Evolutionary conservation across 1,140 invertebrate genomes (phyloP), one percentile per base, ranked within the genome.

Genomic region (Trichonephila inaurata): DNA sequence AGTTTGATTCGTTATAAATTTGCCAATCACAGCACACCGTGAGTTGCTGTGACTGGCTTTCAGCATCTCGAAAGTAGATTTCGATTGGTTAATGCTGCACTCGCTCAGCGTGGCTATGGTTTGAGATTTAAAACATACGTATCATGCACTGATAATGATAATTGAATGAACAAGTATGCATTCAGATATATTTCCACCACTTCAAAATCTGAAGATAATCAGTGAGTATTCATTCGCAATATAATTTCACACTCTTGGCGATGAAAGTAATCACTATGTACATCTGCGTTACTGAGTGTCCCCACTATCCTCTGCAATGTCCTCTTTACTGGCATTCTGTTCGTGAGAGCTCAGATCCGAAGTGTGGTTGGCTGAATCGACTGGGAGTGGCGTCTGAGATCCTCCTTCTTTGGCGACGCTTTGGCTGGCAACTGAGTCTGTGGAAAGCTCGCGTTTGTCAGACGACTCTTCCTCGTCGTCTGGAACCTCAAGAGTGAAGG

Each of bases 401-500:
- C 44, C 85, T 24, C 24, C 87, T 28, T 77, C 18, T 16, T 33
- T 77, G 28, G 16, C 28, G 64, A 16, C 40, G 21, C 28, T n/a
- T 69, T 89, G 44, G 10, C 14, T 16, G 7, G 28, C 18, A 28
- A n/a, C 12, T n/a, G 87, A 89, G 60, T 87, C 60, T 40, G 85
- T 62, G 28, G 85, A 24, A 90, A 81, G 72, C 44, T 90, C 89
- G 44, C 89, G 1, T 58, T 33, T 33, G 6, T 24, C 21, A 81
- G 89, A 28, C 21, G 64, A 18, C 16, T 44, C 69, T 7, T 92
- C 82, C 40, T 91, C 82, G 28, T 82, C 77, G 19, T 92, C 91
- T 5, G 91, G 91, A 33, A 92, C 91, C 18, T 92, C 91, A 6
- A 92, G 19, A 1, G 83, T 87, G 83, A 92, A 92, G 0, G 62